phyloP scores from a whole-genome alignment of 1,140 invertebrate species.

The Drosophila willistoni region DNA sequence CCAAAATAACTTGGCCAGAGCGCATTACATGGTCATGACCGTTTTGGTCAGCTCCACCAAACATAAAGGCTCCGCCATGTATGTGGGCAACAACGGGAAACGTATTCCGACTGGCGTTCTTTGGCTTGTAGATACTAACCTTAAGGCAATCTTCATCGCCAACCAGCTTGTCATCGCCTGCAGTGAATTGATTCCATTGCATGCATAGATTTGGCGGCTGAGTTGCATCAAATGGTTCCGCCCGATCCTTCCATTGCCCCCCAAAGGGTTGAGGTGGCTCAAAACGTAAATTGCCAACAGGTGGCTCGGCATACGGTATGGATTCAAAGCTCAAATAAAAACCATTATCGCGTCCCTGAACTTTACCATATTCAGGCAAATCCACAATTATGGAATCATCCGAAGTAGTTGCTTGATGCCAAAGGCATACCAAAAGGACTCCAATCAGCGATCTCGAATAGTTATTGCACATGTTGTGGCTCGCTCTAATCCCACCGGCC shows the following conservation, averaged over 20 bases:
- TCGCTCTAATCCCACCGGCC: not conserved
- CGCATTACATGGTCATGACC: slow-evolving; percentile 85
- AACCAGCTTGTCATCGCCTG: slow-evolving; percentile 35
- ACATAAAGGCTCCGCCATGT: slow-evolving; percentile 84
- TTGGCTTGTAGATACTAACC: slow-evolving; percentile 80
- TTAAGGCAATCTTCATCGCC: slow-evolving; percentile 82
- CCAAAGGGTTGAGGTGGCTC: slow-evolving; percentile 44
- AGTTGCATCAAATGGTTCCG: slow-evolving; percentile 52
- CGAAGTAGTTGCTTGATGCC: not conserved
- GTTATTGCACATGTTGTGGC: not conserved
- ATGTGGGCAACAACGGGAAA: slow-evolving; percentile 84
- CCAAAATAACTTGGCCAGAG: slow-evolving; percentile 85
- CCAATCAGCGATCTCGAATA: not conserved
- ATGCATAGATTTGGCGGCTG: slow-evolving; percentile 41
- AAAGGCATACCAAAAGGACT: not conserved
- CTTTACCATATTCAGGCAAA: slow-evolving; percentile 57
- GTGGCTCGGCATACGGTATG: slow-evolving; percentile 84
- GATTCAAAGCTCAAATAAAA: slow-evolving; percentile 84
- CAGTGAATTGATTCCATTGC: slow-evolving; percentile 62
- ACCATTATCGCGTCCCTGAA: slow-evolving; percentile 84
- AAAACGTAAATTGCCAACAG: slow-evolving; percentile 82
- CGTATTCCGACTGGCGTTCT: slow-evolving; percentile 43
- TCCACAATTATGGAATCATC: not conserved
- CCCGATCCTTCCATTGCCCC: slow-evolving; percentile 41
- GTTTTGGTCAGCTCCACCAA: slow-evolving; percentile 83